phyloP scores from a whole-genome alignment of 2,888 invertebrate species.

The Chymomyza fuscimana region DNA sequence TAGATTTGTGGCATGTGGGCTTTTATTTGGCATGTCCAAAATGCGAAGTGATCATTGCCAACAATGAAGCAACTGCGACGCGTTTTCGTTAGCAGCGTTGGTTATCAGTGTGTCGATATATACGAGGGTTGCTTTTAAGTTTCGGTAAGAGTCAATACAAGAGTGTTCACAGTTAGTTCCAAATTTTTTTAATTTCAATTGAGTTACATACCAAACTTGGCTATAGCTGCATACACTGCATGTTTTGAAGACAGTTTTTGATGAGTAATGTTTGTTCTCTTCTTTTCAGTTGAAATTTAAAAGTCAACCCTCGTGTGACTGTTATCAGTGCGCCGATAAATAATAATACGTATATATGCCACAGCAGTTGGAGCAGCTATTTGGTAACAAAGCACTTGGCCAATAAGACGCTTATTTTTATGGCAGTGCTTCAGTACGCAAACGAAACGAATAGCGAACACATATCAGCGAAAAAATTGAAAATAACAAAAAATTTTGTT shows the following conservation, averaged over 20 bases:
- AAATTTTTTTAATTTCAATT: no score
- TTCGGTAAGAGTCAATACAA: no score
- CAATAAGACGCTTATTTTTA: constrained; percentile 30
- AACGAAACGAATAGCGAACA: constrained; percentile 69
- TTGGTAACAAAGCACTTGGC: constrained; percentile 42
- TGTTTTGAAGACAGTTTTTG: no score
- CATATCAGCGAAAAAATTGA: constrained; percentile 43
- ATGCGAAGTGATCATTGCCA: not conserved
- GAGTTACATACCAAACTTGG: no score
- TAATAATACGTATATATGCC: constrained; percentile 49
- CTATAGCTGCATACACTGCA: no score
- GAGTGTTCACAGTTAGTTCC: no score
- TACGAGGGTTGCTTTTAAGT: no score
- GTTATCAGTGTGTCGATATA: not conserved
- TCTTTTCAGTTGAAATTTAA: no score
- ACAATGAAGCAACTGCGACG: no score
- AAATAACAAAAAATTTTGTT: constrained; percentile 19
- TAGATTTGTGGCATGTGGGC: not conserved
- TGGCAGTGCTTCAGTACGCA: constrained; percentile 52
- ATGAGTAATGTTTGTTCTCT: no score
- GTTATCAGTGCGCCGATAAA: constrained; percentile 42
- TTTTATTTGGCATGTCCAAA: not conserved
- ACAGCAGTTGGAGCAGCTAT: constrained; percentile 39
- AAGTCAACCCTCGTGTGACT: not conserved
- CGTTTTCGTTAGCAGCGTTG: not conserved